Conservation (phyloP, 2,797 vertebrate genomes). For the Danio tinwini region DNA sequence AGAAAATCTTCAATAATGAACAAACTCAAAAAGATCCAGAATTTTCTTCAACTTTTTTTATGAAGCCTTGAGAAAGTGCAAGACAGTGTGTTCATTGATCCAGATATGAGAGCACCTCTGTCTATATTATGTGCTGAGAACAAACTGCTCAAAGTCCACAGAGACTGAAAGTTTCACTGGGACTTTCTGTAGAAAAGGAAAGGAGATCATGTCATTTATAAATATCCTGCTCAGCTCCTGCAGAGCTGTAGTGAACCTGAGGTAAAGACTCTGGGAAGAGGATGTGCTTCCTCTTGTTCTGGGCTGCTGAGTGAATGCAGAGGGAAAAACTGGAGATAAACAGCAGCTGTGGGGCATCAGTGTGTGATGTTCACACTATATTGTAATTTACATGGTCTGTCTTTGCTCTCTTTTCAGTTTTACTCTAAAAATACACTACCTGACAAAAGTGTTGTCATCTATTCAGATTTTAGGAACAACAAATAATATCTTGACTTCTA, state of each 20-base stretch:
- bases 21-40: conserved; percentile 50
- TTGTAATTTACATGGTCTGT: conserved; percentile 16
- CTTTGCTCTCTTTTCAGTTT: conserved; percentile 5
- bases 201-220: conserved; percentile 63
- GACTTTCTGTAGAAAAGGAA: conserved; percentile 48
- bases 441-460: no score
- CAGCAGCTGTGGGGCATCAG: conserved; percentile 43
- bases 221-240: conserved; percentile 52
- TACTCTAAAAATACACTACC: not conserved
- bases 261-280: conserved; percentile 60
- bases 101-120: not conserved
- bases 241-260: conserved; percentile 33
- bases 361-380: conserved; percentile 16
- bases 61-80: conserved; percentile 5
- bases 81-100: conserved; percentile 5
- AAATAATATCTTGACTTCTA: no score
- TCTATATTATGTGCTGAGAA: conserved; percentile 11
- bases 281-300: conserved; percentile 70
- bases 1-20: conserved; percentile 24
- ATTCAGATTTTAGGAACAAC: no score
- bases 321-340: conserved; percentile 42
- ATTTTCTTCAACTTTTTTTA: conserved; percentile 1
- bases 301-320: conserved; percentile 53
- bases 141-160: not conserved
- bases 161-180: conserved; percentile 29